A percentile compares a stretch with the other conserved stretches of the same genome.
Evolutionary conservation across 2,888 invertebrate genomes (phyloP).

Genomic region (Lasiommata megera): DNA sequence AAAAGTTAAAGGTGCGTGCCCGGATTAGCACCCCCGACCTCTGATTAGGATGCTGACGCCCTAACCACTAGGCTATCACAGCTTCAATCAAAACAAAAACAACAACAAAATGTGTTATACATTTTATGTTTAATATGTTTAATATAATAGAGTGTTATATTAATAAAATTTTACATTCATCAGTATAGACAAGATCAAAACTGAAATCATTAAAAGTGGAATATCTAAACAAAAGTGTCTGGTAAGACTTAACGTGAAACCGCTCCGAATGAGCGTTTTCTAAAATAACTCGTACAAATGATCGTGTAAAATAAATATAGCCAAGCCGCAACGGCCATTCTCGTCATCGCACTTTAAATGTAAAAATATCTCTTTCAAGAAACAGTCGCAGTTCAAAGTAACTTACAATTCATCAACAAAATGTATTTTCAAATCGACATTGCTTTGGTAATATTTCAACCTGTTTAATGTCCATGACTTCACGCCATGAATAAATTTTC

Average conservation of each 20-base stretch:
- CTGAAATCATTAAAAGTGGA: not conserved
- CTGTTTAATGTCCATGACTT: not conserved
- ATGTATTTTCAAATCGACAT: not conserved
- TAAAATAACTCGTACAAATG: not conserved
- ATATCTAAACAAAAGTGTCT: not conserved
- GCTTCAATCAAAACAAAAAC: too few species aligned
- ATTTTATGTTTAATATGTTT: too few species aligned
- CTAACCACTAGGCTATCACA: too few species aligned
- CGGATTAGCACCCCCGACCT: too few species aligned
- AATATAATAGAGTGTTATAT: too few species aligned
- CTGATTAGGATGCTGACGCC: too few species aligned
- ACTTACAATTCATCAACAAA: slow-evolving; percentile 1
- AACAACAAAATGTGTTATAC: too few species aligned
- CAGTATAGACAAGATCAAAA: not conserved
- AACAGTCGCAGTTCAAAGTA: not conserved
- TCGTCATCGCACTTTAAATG: slow-evolving; percentile 19
- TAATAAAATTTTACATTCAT: too few species aligned
- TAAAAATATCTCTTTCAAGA: slow-evolving; percentile 21
- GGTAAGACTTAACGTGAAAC: not conserved
- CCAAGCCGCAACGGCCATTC: slow-evolving; percentile 14
- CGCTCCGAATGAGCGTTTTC: not conserved
- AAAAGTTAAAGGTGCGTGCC: too few species aligned
- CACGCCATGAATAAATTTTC: not conserved
- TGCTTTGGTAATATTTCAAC: not conserved
- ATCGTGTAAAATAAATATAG: not conserved